Base-by-base conservation (phyloP, 1,140 invertebrate genomes). In the Temnothorax curvispinosus region DNA sequence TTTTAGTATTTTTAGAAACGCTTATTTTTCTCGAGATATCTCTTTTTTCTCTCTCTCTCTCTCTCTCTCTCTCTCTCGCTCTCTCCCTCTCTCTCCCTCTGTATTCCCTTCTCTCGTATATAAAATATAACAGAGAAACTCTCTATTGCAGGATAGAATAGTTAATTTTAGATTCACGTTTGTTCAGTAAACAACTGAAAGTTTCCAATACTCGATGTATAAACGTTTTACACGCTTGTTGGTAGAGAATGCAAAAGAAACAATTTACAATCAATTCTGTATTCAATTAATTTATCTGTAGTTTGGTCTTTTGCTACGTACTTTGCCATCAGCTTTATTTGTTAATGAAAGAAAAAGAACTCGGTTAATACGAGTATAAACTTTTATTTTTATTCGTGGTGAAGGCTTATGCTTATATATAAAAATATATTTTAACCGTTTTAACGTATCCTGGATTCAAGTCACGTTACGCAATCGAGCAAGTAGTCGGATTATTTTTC, bases 401-500 rank as follows among this genome's bases (percentile, higher is more conserved):
- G 52, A 50, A 7, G 3, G 38, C 5, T 47, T 47, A 38, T 38
- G 38, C 5, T 47, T 47, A 38, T 38, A 50, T 35, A 27, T 56
- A 47, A 74, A 75, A 5, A 2, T 50, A 65, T 9, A 13, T 80
- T 56, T 27, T 27, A 27, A 27, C 27, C 27, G 1, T 27, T 41
- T 47, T 47, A 47, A n/a, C 4, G 9, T 47, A 50, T 50, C 21
- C 11, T 7, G 18, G 9, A 82, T 32, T 72, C 18, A 52, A 72
- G 9, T 84, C 21, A 47, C 41, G 41, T 60, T 74, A 32, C 13
- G n/a, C 13, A 47, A 78, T 78, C 44, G n/a, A 47, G 13, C 41
- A 44, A 41, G 64, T 35, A 6, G 65, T 56, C 21, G 44, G 44
- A 38, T 18, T 71, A 74, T 84, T 84, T 84, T 75, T 74, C 54